Evolutionary conservation across 2,113 vertebrate species (phyloP), one percentile per base, ranked within the genome.

Genomic region (Opisthocomus hoazin): DNA sequence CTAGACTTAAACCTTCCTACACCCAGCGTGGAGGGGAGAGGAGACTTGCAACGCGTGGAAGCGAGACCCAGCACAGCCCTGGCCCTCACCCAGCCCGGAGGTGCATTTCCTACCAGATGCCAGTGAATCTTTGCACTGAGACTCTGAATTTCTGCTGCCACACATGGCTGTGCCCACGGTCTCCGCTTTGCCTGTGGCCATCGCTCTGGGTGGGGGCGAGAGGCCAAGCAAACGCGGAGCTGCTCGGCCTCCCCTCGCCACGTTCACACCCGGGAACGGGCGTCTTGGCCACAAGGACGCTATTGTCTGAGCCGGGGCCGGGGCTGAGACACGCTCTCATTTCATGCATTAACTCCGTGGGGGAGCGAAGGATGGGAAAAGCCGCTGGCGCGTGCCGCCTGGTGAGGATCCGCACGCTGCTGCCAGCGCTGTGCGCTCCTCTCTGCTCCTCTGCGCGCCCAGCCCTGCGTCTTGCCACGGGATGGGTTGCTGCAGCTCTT

Each of bases 161-260:
- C 34, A 10, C 2, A 2, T 37, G 41, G 34, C 43, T 36, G 10
- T 71, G 48, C 56, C 34, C 32, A 1, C 1, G 5, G 26, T 34
- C 39, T 60, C 54, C 6, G 21, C 87, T 63, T 75, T 3, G 2
- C 30, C 13, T 27, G 2, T 0, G 1, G 37, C 53, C 22, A 8
- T 37, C 11, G 3, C 53, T 39, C 70, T 61, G 66, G 36, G 68
- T 29, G 39, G 79, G 77, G 76, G 83, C 4, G 14, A 90, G 79
- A 90, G 75, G 88, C 51, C 76, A 90, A 96, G 87, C 75, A 97
- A 97, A 97, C 4, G 0, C 14, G 1, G 50, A 60, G 66, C 66
- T 4, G 10, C 69, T 76, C 0, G 0, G 65, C 56, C 30, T 74
- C 53, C 66, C 21, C 34, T 57, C 0, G 0, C 63, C 45, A 6